Percentiles rank a stretch among this genome's conserved stretches.
phyloP scores from a whole-genome alignment of 2,888 invertebrate species.

The Drosophila eohydei region DNA sequence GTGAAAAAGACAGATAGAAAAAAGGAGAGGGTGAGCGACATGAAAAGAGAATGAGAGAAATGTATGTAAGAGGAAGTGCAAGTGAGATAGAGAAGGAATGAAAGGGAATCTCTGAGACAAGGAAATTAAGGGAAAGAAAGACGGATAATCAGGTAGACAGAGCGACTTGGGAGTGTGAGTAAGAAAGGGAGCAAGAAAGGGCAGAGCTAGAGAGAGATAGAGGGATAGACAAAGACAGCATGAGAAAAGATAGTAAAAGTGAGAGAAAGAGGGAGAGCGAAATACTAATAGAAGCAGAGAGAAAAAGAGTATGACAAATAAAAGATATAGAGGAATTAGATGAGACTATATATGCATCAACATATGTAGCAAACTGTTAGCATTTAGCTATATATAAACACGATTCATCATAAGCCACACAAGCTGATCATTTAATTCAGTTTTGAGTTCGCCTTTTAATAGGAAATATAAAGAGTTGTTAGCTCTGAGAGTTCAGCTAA shows the following conservation, averaged over 20 bases:
- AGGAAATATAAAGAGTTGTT: not conserved
- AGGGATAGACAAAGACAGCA: too few species aligned
- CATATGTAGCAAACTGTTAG: not conserved
- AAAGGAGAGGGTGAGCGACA: not conserved
- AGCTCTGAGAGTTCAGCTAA: not conserved
- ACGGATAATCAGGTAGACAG: not conserved
- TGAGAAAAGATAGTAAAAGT: too few species aligned
- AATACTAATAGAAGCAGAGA: too few species aligned
- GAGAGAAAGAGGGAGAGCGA: too few species aligned
- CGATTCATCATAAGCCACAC: too few species aligned
- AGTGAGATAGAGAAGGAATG: not conserved
- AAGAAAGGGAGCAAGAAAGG: not conserved
- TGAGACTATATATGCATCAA: not conserved
- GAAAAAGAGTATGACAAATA: too few species aligned
- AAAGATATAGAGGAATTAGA: not conserved
- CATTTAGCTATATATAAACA: too few species aligned
- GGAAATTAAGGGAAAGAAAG: not conserved
- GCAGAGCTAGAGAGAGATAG: too few species aligned
- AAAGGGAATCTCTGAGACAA: not conserved
- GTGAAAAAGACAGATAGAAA: not conserved
- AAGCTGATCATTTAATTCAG: not conserved
- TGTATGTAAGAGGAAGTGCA: not conserved
- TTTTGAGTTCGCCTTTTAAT: not conserved
- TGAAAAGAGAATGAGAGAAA: not conserved
- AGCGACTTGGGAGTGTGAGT: not conserved